Base-by-base conservation (phyloP, 2,797 vertebrate species). In the Phalanger gymnotis region DNA sequence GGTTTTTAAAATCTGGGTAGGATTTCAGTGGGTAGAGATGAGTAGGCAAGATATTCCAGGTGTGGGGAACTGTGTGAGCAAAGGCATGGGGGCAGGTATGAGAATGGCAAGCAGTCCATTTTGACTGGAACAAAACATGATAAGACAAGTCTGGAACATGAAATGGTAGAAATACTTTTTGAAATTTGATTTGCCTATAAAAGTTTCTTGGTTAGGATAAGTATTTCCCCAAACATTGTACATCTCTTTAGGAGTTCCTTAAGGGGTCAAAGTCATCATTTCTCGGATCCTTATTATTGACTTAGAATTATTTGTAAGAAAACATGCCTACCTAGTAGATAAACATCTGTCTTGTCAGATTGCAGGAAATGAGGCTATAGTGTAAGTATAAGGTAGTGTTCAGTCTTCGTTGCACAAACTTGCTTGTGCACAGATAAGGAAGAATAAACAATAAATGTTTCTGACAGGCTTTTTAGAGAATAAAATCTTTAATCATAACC, bases 401-500 rank as follows among this genome's bases (percentile, higher is more conserved):
- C 31, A n/a, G 2, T 66, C 1, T 66, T 66, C 58, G n/a, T 66
- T 66, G 25, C 31, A n/a, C n/a, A 66, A 66, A 66, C 31, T 66
- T 34, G 58, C 14, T n/a, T 66, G 31, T 34, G 13, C 25, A 34
- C n/a, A 31, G 31, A 66, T 66, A 66, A n/a, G 12, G 34, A 16
- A 4, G 31, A 66, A 66, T 66, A 66, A 66, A 4, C 31, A 30
- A 11, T 6, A 66, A n/a, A n/a, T 66, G 58, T n/a, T n/a, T n/a
- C 31, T 66, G 14, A 66, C 31, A 34, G 58, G 13, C 57, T 58
- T 66, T 53, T 34, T 34, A n/a, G 5, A n/a, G 13, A 34, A 14
- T 66, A 66, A n/a, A 66, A 66, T 66, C 58, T 66, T 66, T 66
- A 66, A 97, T 95, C 91, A 66, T 11, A 0, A 96, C 93, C 95